phyloP scores from a whole-genome alignment of 2,113 vertebrate genomes.

The Rhinolophus sinicus region DNA sequence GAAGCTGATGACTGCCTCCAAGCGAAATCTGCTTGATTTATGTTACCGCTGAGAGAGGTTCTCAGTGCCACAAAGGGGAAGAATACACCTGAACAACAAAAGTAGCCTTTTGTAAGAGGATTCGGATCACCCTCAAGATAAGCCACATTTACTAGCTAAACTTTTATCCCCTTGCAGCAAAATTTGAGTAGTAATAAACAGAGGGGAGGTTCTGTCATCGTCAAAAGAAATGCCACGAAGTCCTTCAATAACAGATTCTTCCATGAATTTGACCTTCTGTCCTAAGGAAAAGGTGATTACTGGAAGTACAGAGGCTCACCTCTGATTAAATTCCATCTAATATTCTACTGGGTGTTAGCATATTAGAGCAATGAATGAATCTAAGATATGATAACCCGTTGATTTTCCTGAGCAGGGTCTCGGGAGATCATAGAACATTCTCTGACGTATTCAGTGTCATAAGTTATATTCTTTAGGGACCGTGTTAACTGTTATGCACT shows the following conservation, averaged over 20 bases:
- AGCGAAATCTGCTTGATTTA: conserved; percentile 61
- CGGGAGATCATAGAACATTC: conserved; percentile 30
- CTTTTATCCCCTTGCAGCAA: fast-evolving
- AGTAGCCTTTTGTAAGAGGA: not conserved
- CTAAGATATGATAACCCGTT: not conserved
- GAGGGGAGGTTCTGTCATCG: not conserved
- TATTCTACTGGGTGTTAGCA: not conserved
- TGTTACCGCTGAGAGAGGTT: not conserved
- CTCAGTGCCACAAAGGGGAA: not conserved
- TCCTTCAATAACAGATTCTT: conserved; percentile 34
- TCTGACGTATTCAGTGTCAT: not conserved
- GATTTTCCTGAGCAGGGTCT: conserved; percentile 40
- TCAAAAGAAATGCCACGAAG: not conserved
- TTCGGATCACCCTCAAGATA: not conserved
- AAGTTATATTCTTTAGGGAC: conserved; percentile 49
- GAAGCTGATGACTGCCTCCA: conserved; percentile 50
- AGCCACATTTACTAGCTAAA: not conserved
- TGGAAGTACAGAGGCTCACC: not conserved
- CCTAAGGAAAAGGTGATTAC: not conserved
- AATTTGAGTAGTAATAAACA: not conserved
- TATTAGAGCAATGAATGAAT: conserved; percentile 22
- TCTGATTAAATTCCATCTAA: not conserved
- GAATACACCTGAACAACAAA: not conserved
- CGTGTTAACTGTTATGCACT: conserved; percentile 48
- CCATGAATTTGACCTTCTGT: conserved; percentile 27